phyloP scores from a whole-genome alignment of 2,113 vertebrate genomes.

The Eira barbara region DNA sequence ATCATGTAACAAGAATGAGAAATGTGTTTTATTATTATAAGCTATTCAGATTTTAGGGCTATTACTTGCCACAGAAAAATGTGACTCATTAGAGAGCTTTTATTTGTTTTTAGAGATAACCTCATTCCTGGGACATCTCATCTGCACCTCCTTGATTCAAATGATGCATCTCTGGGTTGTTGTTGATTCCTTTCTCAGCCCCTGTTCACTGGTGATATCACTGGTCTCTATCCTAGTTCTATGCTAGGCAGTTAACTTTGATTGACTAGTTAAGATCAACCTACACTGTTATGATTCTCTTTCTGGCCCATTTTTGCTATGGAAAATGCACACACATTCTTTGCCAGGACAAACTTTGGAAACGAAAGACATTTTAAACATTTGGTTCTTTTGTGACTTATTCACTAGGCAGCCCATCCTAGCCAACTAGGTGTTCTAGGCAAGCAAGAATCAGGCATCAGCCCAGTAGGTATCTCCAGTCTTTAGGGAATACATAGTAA shows the following conservation, averaged over 20 bases:
- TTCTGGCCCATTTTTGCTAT: not conserved
- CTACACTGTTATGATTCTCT: not conserved
- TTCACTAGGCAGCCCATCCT: not conserved
- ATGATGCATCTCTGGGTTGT: too few relatives aligned
- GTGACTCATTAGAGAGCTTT: accelerated
- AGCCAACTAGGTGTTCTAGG: not conserved
- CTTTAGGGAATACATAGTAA: not conserved
- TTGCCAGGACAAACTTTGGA: not conserved
- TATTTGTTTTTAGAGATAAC: not conserved
- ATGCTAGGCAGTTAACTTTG: not conserved
- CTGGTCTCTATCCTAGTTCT: not conserved
- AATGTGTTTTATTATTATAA: not conserved
- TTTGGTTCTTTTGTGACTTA: not conserved
- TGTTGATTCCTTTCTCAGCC: not conserved
- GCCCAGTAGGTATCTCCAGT: not conserved
- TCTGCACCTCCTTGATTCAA: not conserved
- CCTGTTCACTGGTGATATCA: not conserved
- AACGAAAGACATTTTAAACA: not conserved
- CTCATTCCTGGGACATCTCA: not conserved
- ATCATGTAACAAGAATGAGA: not conserved
- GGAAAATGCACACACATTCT: not conserved
- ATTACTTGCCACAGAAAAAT: not conserved
- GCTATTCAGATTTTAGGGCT: not conserved
- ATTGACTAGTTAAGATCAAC: not conserved
- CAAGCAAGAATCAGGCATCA: not conserved